These are phyloP conservation scores for Drosophila putrida DNA, from an alignment of 2,888 invertebrate genomes.

Conservation along the genomic window DNA sequence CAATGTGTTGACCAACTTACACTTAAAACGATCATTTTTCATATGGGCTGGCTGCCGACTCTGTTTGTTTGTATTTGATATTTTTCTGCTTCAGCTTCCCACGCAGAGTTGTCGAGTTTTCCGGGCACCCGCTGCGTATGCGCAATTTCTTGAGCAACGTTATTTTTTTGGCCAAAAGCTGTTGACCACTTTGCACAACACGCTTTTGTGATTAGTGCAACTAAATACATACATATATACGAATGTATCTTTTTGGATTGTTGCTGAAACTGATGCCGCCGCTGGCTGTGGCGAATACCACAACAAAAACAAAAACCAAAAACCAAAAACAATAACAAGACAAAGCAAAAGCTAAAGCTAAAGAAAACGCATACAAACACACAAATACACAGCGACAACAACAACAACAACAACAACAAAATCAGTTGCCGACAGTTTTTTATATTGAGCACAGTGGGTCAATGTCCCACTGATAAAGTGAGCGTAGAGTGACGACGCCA, in stretches of 20 bases:
- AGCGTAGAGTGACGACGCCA: conserved; percentile 57
- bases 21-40: conserved; percentile 13
- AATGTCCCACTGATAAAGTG: conserved; percentile 84
- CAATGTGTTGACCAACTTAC: conserved; percentile 64
- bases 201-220: conserved; percentile 70
- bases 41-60: neutral
- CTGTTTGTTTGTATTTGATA: too few relatives aligned
- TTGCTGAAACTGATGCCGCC: conserved; percentile 43
- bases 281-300: conserved; percentile 46
- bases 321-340: conserved; percentile 21
- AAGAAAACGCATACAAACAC: conserved; percentile 33
- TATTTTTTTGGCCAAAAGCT: conserved; percentile 15
- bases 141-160: conserved; percentile 62
- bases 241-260: conserved; percentile 47
- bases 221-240: conserved; percentile 17
- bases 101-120: conserved; percentile 42
- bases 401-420: conserved; percentile 67
- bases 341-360: conserved; percentile 44
- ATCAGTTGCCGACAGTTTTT: conserved; percentile 74
- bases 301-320: conserved; percentile 34
- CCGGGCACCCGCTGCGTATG: conserved; percentile 68
- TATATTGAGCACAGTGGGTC: conserved; percentile 84
- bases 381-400: conserved; percentile 47
- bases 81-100: conserved; percentile 30
- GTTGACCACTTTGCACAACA: conserved; percentile 57